Evolutionary conservation across 2,113 vertebrate genomes (phyloP).

Genomic region (Brachypteracias leptosomus): DNA sequence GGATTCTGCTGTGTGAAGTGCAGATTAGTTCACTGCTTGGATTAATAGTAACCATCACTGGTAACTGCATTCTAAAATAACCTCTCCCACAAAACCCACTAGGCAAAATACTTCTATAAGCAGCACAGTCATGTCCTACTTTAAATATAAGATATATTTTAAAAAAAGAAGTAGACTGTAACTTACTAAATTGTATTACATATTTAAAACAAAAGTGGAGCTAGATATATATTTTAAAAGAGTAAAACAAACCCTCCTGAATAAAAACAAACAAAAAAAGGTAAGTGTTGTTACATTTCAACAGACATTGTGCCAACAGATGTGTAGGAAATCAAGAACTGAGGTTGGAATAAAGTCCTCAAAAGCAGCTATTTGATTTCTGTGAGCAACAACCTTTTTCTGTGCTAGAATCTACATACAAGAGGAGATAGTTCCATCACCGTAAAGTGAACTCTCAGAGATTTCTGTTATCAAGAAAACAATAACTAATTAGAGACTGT

Average conservation of each 20-base stretch:
- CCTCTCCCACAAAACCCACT: neutral
- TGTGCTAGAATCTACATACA: neutral
- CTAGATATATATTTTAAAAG: neutral
- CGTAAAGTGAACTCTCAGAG: neutral
- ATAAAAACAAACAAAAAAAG: neutral
- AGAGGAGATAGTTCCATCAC: neutral
- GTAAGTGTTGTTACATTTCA: neutral
- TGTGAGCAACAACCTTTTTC: neutral
- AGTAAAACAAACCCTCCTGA: neutral
- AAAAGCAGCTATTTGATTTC: neutral
- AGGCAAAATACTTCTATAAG: neutral
- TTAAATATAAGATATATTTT: neutral
- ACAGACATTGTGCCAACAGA: neutral
- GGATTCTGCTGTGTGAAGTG: conserved; percentile 11
- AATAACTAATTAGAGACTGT: neutral
- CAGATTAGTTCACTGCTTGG: conserved; percentile 11
- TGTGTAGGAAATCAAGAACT: neutral
- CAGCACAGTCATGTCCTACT: neutral
- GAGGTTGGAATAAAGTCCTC: neutral
- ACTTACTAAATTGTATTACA: neutral
- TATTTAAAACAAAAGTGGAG: neutral
- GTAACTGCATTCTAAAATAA: neutral
- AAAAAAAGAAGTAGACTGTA: neutral
- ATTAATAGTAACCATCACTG: neutral
- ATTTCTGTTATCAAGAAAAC: neutral